Conservation (phyloP, 2,888 invertebrate species). For the Neocrepidodera transversa region DNA sequence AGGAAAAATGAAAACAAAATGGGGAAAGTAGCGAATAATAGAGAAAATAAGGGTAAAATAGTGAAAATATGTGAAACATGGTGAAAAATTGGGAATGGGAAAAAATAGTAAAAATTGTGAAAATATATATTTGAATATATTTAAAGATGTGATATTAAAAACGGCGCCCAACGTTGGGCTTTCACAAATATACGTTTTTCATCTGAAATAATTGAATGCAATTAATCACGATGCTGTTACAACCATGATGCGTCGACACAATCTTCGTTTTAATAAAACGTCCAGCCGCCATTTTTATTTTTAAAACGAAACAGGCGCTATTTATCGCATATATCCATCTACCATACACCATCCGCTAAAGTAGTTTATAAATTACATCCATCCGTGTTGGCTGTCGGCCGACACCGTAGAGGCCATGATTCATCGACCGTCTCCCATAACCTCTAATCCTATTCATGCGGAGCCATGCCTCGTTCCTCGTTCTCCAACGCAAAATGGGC, state of each 20-base stretch:
- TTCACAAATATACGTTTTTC: no score
- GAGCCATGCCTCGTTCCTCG: conserved; percentile 28
- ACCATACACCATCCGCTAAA: conserved; percentile 22
- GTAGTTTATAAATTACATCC: conserved; percentile 32
- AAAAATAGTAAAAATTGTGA: no score
- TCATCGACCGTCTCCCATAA: conserved; percentile 37
- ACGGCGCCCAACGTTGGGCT: no score
- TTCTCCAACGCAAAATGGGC: conserved; percentile 33
- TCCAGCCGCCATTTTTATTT: conserved; percentile 4
- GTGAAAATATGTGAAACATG: no score
- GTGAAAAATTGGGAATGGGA: no score
- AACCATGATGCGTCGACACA: neutral
- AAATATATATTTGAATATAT: no score
- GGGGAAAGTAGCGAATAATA: no score
- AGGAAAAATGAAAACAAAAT: no score
- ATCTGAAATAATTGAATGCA: conserved; percentile 1
- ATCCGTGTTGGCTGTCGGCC: conserved; percentile 35
- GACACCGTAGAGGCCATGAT: conserved; percentile 34
- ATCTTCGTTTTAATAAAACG: neutral
- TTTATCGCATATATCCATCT: conserved; percentile 22
- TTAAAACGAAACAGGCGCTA: conserved; percentile 19
- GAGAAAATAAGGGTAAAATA: no score
- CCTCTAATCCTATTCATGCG: conserved; percentile 39
- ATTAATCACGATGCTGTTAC: neutral
- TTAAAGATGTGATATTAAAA: no score